These are phyloP conservation scores for Dryobotodes eremita DNA, from an alignment of 2,888 invertebrate genomes.

Conservation along the genomic window DNA sequence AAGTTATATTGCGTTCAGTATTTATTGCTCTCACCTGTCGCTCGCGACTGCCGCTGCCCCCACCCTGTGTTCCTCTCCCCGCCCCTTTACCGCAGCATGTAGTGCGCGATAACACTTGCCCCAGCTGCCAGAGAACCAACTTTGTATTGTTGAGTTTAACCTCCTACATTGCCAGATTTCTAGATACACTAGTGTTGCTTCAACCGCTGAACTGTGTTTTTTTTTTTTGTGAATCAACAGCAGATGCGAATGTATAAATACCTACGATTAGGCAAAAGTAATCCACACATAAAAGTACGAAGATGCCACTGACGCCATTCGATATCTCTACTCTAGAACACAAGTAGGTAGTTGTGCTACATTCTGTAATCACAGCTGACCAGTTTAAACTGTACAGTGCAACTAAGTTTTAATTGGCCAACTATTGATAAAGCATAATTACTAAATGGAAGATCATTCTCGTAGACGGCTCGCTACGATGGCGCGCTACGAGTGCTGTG, in stretches of 20 bases:
- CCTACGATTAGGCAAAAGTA: no score
- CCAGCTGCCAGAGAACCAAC: not conserved
- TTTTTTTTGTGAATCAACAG: no score
- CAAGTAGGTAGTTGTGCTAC: not conserved
- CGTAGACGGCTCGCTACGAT: constrained; percentile 16
- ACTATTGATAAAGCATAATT: constrained; percentile 38
- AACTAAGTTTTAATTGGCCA: constrained; percentile 42
- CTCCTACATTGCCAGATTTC: not conserved
- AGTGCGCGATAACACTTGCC: not conserved
- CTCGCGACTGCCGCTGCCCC: constrained; percentile 25
- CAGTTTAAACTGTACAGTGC: constrained; percentile 9
- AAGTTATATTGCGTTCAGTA: constrained; percentile 76
- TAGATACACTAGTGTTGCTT: no score
- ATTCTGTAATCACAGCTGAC: constrained; percentile 4
- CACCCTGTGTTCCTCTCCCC: not conserved
- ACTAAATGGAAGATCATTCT: constrained; percentile 4
- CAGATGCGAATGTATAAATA: no score
- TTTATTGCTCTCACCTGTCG: constrained; percentile 77
- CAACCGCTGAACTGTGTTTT: no score
- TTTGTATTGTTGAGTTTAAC: not conserved
- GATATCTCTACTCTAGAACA: not conserved
- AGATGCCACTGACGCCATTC: not conserved
- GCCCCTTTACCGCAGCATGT: not conserved
- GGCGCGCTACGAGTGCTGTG: no score
- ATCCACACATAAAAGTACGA: not conserved